Base-by-base conservation (phyloP, 2,797 vertebrate genomes). In the Megaceryle alcyon region DNA sequence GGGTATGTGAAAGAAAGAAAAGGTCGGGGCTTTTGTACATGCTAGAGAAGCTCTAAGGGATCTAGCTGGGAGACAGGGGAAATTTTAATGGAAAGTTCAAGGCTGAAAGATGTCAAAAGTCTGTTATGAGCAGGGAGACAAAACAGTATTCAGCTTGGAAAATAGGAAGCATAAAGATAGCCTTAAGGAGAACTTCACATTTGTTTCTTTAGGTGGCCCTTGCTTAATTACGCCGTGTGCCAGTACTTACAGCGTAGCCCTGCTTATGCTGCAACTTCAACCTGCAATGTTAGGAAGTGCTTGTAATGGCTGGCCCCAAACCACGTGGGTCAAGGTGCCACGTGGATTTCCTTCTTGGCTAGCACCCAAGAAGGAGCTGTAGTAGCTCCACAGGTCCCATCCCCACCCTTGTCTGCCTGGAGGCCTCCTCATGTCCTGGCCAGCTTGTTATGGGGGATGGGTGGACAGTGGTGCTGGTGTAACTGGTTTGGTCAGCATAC, bases 401-500 rank as follows among this genome's bases (percentile, higher is more conserved):
- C 77, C 80, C 70, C 83, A 56, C 70, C 63, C 44, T 13, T 26
- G 7, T 51, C 86, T 76, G 53, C 72, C 89, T 25, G 61, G 53
- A 86, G 82, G 82, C 72, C 65, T 94, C 46, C 21, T 19, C 0
- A 0, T 16, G 61, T 91, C 53, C 60, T 0, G 1, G 33, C 66
- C 64, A 71, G 65, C 89, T 54, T 1, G 0, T n/a, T 0, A 0
- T 60, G 87, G 91, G 92, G 88, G 79, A 87, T 75, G 87, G 79
- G 79, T 83, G 86, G 73, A 72, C 72, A 46, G 66, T 1, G 1
- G n/a, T 35, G 56, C 96, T 93, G 95, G 95, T 93, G 93, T 76
- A 92, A 96, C 95, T 86, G 95, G 96, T 96, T 96, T 93, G 88
- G 88, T 70, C 82, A 5, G 88, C 87, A 72, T 31, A 91, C 31